A percentile compares a stretch with the other conserved stretches of the same genome.
phyloP scores from a whole-genome alignment of 2,888 invertebrate species.

The Cryptus armator region DNA sequence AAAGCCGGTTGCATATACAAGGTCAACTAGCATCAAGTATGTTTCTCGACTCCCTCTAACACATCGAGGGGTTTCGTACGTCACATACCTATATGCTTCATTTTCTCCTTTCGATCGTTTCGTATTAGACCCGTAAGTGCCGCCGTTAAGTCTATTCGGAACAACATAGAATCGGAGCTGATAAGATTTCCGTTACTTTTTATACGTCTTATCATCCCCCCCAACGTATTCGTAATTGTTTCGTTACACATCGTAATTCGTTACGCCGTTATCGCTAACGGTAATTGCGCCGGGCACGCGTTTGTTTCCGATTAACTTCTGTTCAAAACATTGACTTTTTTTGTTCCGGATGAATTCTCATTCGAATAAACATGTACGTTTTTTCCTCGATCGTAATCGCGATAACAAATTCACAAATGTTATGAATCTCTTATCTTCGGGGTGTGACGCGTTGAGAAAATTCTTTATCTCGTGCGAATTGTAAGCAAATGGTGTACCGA shows the following conservation, averaged over 20 bases:
- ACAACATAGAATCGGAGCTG: slow-evolving; percentile 6
- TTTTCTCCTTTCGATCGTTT: background rate
- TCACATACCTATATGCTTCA: background rate
- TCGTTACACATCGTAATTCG: background rate
- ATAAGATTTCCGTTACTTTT: slow-evolving; percentile 7
- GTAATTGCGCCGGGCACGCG: background rate
- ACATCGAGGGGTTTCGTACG: slow-evolving; percentile 3
- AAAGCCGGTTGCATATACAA: slow-evolving; percentile 40
- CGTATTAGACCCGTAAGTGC: background rate
- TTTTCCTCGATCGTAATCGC: too few relatives aligned
- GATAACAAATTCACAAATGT: too few relatives aligned
- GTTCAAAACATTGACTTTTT: too few relatives aligned
- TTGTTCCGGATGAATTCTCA: too few relatives aligned
- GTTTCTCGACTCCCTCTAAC: slow-evolving; percentile 27
- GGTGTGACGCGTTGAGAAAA: too few relatives aligned
- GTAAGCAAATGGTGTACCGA: too few relatives aligned
- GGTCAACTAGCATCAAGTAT: slow-evolving; percentile 16
- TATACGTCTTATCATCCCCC: background rate
- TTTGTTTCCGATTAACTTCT: background rate
- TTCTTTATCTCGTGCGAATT: too few relatives aligned
- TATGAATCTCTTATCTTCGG: too few relatives aligned
- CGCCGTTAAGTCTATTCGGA: background rate
- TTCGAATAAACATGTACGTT: too few relatives aligned
- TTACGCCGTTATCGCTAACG: slow-evolving; percentile 15
- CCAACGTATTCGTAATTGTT: background rate